Percentiles rank a stretch among this genome's conserved stretches.
These are phyloP conservation scores for Mugil cephalus DNA, from an alignment of 2,113 vertebrate species.

Conservation along the genomic window DNA sequence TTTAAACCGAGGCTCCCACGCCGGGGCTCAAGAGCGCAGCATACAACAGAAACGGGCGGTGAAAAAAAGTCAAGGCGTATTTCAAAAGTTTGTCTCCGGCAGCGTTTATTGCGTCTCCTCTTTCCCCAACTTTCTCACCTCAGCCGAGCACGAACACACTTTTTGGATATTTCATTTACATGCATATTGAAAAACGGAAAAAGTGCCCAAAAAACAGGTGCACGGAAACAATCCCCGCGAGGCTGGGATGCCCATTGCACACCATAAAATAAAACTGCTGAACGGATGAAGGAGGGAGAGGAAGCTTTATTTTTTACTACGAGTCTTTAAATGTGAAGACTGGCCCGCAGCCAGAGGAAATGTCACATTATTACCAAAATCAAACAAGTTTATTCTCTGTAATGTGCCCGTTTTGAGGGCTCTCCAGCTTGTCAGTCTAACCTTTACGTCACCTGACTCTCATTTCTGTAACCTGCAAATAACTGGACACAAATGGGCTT, in stretches of 20 bases:
- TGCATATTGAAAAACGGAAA: not conserved
- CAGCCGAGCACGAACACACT: not conserved
- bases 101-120: not conserved
- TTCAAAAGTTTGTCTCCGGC: not conserved
- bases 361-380: not conserved
- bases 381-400: constrained; percentile 4
- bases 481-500: not conserved
- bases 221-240: not conserved
- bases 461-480: constrained; percentile 4
- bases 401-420: constrained; percentile 1
- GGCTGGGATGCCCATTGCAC: not conserved
- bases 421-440: not conserved
- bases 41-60: not conserved
- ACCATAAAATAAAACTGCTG: not conserved
- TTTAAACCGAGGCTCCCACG: not conserved
- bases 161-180: not conserved
- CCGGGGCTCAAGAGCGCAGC: not conserved
- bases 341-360: not conserved
- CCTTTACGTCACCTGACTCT: not conserved
- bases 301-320: not conserved
- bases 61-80: not conserved
- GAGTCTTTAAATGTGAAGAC: not conserved
- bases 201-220: not conserved
- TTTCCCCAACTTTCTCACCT: constrained; percentile 1
- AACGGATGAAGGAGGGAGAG: not conserved